Evolutionary conservation across 1,140 invertebrate genomes (phyloP), one percentile per base, ranked within the genome.

Genomic region (Hyles euphorbiae): DNA sequence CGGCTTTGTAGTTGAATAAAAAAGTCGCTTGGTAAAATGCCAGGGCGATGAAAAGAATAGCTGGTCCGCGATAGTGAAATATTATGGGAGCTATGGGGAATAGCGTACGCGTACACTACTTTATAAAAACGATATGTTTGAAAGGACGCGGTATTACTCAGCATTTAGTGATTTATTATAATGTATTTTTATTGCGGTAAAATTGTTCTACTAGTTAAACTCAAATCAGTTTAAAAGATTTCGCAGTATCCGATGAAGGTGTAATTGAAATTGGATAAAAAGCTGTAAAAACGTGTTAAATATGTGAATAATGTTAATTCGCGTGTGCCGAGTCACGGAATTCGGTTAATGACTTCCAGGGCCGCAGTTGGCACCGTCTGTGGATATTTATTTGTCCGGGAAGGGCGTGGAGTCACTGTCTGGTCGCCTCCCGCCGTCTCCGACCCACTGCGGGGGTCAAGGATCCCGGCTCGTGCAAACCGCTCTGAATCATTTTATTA

Each of bases 21-120:
- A n/a, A 82, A 84, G 70, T 71, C 72, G 68, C 69, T 86, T 86
- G 83, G 78, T 83, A 83, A 74, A 79, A 83, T 80, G 80, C 81
- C 78, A 83, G 73, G 59, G 54, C 60, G 74, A 72, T 81, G 76
- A 78, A 85, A 81, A 81, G 73, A 83, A 83, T 79, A 74, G 76
- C 72, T 58, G 59, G 52, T 65, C 67, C 51, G 63, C 62, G 76
- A 72, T 80, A 54, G 11, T 36, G 33, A 52, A 34, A 52, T 52
- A 34, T 52, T 69, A 71, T 69, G 57, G 62, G 68, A 67, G 57
- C 59, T 67, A 34, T 67, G 53, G 63, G 59, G 47, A 50, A 63
- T 66, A 50, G 53, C 61, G 53, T 53, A 57, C 53, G 33, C 36
- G 36, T 40, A 40, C 36, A 40, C 8, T 8, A 8, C 36, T 5